Conservation (phyloP, 2,113 vertebrate species). For the Lophius piscatorius region DNA sequence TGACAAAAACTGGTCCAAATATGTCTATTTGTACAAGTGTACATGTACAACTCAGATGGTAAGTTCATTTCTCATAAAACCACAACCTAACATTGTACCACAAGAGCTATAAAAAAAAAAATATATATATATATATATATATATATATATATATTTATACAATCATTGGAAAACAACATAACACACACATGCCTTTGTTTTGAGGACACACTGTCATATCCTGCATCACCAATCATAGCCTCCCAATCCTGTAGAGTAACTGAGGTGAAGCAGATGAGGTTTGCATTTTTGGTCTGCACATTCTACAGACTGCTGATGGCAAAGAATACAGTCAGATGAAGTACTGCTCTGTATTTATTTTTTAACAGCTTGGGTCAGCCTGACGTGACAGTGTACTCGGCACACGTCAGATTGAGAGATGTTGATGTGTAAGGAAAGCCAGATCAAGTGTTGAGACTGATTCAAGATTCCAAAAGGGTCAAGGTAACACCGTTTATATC, state of each 20-base stretch:
- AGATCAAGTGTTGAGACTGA: no score
- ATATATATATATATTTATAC: no score
- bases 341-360: no score
- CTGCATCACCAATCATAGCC: slow-evolving; percentile 46
- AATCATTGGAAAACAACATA: slow-evolving; percentile 23
- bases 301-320: not conserved
- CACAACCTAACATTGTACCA: slow-evolving; percentile 9
- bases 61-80: not conserved
- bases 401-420: no score
- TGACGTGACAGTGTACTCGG: no score
- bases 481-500: not conserved
- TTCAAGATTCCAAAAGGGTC: not conserved
- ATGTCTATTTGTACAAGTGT: no score
- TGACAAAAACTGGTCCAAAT: no score
- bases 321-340: slow-evolving; percentile 28
- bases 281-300: not conserved
- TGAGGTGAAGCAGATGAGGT: slow-evolving; percentile 28
- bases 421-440: no score
- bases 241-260: slow-evolving; percentile 56
- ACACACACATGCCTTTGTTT: not conserved
- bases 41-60: not conserved
- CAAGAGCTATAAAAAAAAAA: no score
- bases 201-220: slow-evolving; percentile 44
- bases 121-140: no score
- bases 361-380: no score